phyloP scores from a whole-genome alignment of 30 jellyfish, hydroid and myxozoan genomes.

The Aurelia sp. region DNA sequence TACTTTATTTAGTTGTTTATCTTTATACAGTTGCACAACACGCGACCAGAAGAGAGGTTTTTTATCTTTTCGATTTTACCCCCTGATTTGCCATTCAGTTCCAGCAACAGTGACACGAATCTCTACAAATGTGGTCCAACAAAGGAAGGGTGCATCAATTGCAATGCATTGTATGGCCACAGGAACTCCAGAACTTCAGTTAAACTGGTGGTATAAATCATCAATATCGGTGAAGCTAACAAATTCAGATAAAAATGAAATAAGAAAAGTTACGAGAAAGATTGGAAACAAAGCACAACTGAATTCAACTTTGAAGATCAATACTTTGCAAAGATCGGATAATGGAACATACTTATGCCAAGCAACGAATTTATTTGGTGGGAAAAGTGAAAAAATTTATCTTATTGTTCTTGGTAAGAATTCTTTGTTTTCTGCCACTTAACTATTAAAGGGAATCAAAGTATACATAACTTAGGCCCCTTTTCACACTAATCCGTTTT shows the following conservation, averaged over 20 bases:
- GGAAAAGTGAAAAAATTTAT: slow-evolving; percentile 40
- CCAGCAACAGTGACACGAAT: slow-evolving; percentile 82
- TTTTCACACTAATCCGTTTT: no score
- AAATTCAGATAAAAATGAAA: slow-evolving; percentile 38
- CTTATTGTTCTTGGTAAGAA: slow-evolving; percentile 82
- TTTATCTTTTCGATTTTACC: no score
- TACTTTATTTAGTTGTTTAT: no score
- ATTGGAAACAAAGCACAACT: slow-evolving; percentile 64
- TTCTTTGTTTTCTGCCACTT: background rate
- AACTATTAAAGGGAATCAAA: no score
- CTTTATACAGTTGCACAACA: no score
- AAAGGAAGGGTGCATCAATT: slow-evolving; percentile 59
- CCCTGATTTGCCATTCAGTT: slow-evolving; percentile 29
- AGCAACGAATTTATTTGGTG: slow-evolving; percentile 81
- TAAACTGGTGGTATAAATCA: slow-evolving; percentile 89
- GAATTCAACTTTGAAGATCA: slow-evolving; percentile 70
- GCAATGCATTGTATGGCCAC: slow-evolving; percentile 71
- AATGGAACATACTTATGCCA: slow-evolving; percentile 84
- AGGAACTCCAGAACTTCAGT: slow-evolving; percentile 75
- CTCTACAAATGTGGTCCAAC: slow-evolving; percentile 29
- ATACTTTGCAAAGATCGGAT: slow-evolving; percentile 59
- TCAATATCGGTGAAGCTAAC: slow-evolving; percentile 34
- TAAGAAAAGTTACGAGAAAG: background rate
- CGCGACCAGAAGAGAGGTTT: no score
- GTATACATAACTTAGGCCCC: no score